Evolutionary conservation across 2,797 vertebrate species (phyloP), one percentile per base, ranked within the genome.

Genomic region (Nannoperca australis): DNA sequence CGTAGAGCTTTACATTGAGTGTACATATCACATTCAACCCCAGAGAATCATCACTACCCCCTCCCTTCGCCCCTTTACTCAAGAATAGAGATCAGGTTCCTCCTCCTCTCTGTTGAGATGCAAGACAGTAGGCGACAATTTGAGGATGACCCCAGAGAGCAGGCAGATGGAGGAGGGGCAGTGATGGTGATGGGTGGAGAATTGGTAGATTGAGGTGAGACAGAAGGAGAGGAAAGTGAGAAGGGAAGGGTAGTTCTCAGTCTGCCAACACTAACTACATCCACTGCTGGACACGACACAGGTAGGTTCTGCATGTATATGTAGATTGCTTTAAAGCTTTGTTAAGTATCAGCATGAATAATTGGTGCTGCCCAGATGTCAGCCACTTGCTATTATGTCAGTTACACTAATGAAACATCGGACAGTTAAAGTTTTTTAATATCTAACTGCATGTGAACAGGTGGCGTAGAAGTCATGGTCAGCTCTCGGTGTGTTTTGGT

Each of bases 121-220:
- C 51, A 70, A 65, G 74, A 70, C 71, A 71, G 76, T 44, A 44
- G 62, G 34, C 20, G n/a, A 15, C 45, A 70, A 68, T 80, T 44
- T 36, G 51, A 53, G 60, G 69, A 73, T 88, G 87, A 88, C 85
- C 90, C 87, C 79, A 83, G 81, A 85, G 22, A 50, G 67, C 22
- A 38, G 64, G 45, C 44, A 32, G 55, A 62, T 24, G 54, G 60
- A 50, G 51, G 60, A 36, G 55, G 69, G 50, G 47, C 10, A 20
- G 38, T 10, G 36, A 45, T 61, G 12, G 18, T 18, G 53, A 42
- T 27, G 42, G 55, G 4, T 9, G 34, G 45, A 49, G 11, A 8
- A 53, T 49, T 45, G 38, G n/a, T 10, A 59, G 55, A 40, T 5
- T 47, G 12, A 54, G 36, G 45, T 50, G n/a, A 69, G 36, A 59